These are phyloP conservation scores for Acestrorhynchus altus DNA, from an alignment of 2,797 vertebrate species.

Conservation along the genomic window DNA sequence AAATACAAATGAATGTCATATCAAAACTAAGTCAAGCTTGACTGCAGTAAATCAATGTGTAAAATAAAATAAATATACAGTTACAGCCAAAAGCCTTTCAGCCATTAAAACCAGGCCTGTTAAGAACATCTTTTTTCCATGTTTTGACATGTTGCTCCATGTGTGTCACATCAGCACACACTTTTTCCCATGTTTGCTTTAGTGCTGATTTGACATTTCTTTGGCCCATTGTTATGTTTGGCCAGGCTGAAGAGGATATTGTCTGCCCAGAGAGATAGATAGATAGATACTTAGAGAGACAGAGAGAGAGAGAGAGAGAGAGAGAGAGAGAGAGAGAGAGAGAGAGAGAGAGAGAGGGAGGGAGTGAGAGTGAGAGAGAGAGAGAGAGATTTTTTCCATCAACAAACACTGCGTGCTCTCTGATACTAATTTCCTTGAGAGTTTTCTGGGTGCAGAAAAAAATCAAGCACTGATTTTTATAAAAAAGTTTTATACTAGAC, in stretches of 20 bases:
- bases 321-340: slow-evolving; percentile 18
- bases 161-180: neutral
- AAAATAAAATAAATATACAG: neutral
- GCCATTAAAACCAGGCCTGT: neutral
- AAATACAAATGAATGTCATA: too few species aligned
- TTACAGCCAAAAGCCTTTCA: neutral
- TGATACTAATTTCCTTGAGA: neutral
- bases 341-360: neutral
- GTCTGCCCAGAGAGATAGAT: slow-evolving; percentile 19
- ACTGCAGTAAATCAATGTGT: too few species aligned
- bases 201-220: slow-evolving; percentile 23
- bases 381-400: slow-evolving; percentile 19
- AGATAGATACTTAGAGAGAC: slow-evolving; percentile 5
- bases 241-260: slow-evolving; percentile 49
- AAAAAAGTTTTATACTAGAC: too few species aligned
- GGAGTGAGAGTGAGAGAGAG: slow-evolving; percentile 17
- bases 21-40: too few species aligned
- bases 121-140: neutral
- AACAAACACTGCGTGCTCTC: slow-evolving; percentile 5
- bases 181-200: slow-evolving; percentile 31
- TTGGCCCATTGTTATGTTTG: slow-evolving; percentile 33
- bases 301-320: slow-evolving; percentile 13
- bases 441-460: slow-evolving; percentile 1
- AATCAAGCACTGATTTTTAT: neutral
- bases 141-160: neutral